Evolutionary conservation across 2,888 invertebrate genomes (phyloP).

Genomic region (Aplocera efformata): DNA sequence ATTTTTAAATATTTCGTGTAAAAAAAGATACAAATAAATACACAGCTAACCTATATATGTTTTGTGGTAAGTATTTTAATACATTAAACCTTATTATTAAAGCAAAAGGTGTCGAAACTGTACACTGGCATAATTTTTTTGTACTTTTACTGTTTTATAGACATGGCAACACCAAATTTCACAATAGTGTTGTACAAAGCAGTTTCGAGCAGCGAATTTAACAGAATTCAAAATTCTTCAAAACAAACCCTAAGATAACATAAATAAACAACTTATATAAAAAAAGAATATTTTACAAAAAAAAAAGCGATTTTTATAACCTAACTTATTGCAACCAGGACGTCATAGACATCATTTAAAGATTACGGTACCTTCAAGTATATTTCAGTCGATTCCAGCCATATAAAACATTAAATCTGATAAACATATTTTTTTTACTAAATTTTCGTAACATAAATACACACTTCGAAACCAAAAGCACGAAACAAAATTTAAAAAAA

Average conservation of each 20-base stretch:
- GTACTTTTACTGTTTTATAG: constrained; percentile 30
- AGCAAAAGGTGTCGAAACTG: not conserved
- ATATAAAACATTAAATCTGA: constrained; percentile 13
- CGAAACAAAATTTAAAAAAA: constrained; percentile 45
- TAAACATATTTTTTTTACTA: constrained; percentile 5
- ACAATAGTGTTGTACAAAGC: constrained; percentile 23
- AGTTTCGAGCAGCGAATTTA: constrained; percentile 24
- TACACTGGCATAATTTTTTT: constrained; percentile 25
- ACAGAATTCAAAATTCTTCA: constrained; percentile 38
- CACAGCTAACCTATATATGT: not conserved
- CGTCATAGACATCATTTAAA: constrained; percentile 51
- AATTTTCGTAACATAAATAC: constrained; percentile 24
- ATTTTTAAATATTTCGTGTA: not conserved
- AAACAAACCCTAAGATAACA: constrained; percentile 36
- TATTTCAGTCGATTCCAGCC: constrained; percentile 42
- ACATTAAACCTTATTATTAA: not conserved
- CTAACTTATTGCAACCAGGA: constrained; percentile 65
- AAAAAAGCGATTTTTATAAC: constrained; percentile 31
- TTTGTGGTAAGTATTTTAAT: not conserved
- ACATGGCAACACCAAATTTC: constrained; percentile 25
- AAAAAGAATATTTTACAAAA: constrained; percentile 57
- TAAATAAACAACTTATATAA: constrained; percentile 48
- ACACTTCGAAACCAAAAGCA: constrained; percentile 56
- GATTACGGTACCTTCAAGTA: constrained; percentile 30
- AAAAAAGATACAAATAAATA: constrained; percentile 10